Evolutionary conservation across 2,113 vertebrate genomes (phyloP), one percentile per base, ranked within the genome.

Genomic region (Cyprinus carpio): DNA sequence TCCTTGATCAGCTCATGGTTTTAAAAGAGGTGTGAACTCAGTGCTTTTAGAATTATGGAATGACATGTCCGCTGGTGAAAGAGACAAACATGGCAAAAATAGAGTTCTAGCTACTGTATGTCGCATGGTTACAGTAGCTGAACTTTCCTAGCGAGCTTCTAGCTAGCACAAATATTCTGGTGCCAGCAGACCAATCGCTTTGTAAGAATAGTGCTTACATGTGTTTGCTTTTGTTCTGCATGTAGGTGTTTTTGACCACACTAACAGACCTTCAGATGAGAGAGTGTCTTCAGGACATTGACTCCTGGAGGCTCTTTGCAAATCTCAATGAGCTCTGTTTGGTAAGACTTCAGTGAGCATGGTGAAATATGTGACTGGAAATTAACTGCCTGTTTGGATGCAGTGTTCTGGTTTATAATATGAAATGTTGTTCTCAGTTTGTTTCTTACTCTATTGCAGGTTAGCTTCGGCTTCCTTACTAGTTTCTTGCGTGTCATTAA

Each of bases 1-100:
- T 97, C 92, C 94, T 98, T 91, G 96, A 98, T 89, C 96, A 97
- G 90, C 95, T 99, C 81, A 93, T 97, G 93, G 96, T 99, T 92
- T 95, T 98, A 88, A 97, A 97, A 93, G 96, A 91, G 96, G 97
- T 97, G 92, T 92, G 12, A 31, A 60, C 77, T n/a, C 18, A 7
- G 4, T 49, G 10, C 34, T 18, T 78, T 40, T 3, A 62, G 75
- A 54, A 20, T 54, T 54, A 23, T 71, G 23, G 18, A 74, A 37
- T 46, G 43, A 46, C 43, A 46, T 46, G 43, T 37, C 51, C 10
- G 20, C 3, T 9, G 3, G 37, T n/a, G 69, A 43, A 72, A 43
- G 15, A 56, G 25, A 77, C 49, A 77, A 34, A 54, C 51, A 40
- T 49, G 49, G 5, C 49, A 54, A 16, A 16, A 54, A 77, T 34